Evolutionary conservation across 1,140 invertebrate genomes (phyloP).

Genomic region (Drosophila guanche): DNA sequence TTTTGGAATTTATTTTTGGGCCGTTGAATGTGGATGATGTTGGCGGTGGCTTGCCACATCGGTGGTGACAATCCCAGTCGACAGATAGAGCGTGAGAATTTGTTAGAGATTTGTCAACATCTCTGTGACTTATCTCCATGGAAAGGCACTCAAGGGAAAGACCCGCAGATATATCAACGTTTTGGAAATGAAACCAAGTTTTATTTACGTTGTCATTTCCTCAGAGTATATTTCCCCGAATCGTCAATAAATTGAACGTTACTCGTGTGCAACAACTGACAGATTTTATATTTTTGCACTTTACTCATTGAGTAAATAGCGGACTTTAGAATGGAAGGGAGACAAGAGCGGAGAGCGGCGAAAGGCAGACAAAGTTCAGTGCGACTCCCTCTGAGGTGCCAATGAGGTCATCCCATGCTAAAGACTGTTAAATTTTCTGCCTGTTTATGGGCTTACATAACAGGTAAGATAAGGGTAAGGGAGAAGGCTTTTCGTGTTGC

Average conservation of each 20-base stretch:
- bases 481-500: conserved; percentile 20
- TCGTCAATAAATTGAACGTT: conserved; percentile 7
- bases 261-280: conserved; percentile 24
- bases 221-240: conserved; percentile 14
- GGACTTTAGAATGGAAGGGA: conserved; percentile 40
- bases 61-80: neutral
- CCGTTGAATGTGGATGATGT: conserved; percentile 6
- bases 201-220: conserved; percentile 30
- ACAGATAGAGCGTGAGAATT: conserved; percentile 32
- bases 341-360: neutral
- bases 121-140: conserved; percentile 5
- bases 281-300: conserved; percentile 43
- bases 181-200: neutral
- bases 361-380: conserved; percentile 18
- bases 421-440: neutral
- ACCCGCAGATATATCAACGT: neutral
- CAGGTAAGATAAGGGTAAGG: neutral
- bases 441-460: conserved; percentile 6
- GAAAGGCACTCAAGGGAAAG: conserved; percentile 8
- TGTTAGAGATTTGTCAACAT: conserved; percentile 12
- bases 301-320: conserved; percentile 24
- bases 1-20: neutral
- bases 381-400: conserved; percentile 20
- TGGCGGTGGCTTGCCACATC: conserved; percentile 10
- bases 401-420: conserved; percentile 38